phyloP scores from a whole-genome alignment of 2,113 vertebrate genomes.

The Hiodon tergisus region DNA sequence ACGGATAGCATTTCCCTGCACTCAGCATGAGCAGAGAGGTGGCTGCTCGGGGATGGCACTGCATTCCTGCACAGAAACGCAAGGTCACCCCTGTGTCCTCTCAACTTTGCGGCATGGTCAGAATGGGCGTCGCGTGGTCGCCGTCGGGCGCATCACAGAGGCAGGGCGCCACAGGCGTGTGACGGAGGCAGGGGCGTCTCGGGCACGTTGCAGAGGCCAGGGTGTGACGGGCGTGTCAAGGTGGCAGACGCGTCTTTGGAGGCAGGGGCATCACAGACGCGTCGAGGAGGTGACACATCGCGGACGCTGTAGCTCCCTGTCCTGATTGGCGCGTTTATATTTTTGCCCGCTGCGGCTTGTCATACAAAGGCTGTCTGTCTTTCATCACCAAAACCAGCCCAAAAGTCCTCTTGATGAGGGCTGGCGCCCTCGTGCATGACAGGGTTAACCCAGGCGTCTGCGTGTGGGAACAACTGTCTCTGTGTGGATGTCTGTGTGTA shows the following conservation, averaged over 20 bases:
- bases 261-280: no score
- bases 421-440: neutral
- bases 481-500: neutral
- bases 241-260: neutral
- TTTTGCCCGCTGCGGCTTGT: neutral
- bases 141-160: neutral
- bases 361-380: conserved; percentile 10
- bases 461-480: neutral
- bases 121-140: neutral
- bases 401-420: neutral
- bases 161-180: neutral
- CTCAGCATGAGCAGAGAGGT: neutral
- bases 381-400: conserved; percentile 4
- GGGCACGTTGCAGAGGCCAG: neutral
- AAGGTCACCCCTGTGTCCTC: neutral
- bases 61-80: neutral
- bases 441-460: neutral
- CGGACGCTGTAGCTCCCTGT: neutral
- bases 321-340: neutral
- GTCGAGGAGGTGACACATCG: no score
- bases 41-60: neutral
- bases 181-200: neutral
- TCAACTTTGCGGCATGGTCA: no score
- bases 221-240: neutral
- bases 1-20: neutral